These are phyloP conservation scores for Ichneumoninae sp. DNA, from an alignment of 2,888 invertebrate species.

Conservation along the genomic window DNA sequence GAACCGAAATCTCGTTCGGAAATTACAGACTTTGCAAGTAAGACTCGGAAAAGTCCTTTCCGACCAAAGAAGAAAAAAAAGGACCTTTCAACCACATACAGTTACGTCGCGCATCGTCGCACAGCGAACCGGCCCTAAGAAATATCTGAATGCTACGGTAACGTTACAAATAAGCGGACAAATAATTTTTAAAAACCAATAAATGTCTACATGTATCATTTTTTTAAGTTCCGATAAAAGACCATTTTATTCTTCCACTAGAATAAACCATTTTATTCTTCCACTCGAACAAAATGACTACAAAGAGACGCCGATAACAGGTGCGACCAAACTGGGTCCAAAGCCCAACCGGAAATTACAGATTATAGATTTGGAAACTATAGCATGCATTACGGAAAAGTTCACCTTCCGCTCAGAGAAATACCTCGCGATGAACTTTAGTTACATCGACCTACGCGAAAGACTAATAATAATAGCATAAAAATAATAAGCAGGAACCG, in stretches of 20 bases:
- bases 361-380: neutral
- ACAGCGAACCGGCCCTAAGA: neutral
- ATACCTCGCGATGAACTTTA: no score
- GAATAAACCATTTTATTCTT: neutral
- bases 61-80: neutral
- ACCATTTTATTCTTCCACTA: no score
- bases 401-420: no score
- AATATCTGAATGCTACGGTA: conserved; percentile 63
- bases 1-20: conserved; percentile 7
- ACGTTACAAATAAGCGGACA: conserved; percentile 81
- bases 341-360: conserved; percentile 29
- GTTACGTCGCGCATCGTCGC: neutral
- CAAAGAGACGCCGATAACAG: neutral
- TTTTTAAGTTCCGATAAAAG: no score
- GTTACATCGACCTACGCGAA: no score
- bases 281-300: neutral
- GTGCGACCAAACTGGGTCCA: neutral
- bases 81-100: neutral
- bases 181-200: conserved; percentile 74
- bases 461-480: no score
- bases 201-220: no score
- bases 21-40: conserved; percentile 2
- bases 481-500: neutral
- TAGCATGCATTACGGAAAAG: neutral
- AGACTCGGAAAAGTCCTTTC: conserved; percentile 16